Conservation (phyloP, 2,113 vertebrate genomes). For the Chitala chitala region DNA sequence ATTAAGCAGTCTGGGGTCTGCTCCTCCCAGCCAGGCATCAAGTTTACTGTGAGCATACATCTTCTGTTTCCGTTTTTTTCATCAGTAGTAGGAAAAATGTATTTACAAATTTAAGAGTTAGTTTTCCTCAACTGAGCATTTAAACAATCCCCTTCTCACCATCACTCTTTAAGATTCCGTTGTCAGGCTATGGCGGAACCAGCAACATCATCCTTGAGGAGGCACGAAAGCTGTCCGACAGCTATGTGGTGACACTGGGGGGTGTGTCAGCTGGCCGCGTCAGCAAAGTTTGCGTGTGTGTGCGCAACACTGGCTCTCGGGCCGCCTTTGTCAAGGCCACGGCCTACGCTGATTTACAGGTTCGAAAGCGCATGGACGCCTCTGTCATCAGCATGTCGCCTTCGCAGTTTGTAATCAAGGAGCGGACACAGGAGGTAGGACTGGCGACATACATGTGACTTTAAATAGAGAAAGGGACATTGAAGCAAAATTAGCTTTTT, state of each 20-base stretch:
- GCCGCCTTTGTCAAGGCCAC: conserved; percentile 83
- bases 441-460: too few relatives aligned
- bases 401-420: conserved; percentile 88
- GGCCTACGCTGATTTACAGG: conserved; percentile 69
- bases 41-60: conserved; percentile 92
- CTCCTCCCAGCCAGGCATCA: conserved; percentile 77
- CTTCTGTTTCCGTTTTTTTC: not conserved
- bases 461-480: too few relatives aligned
- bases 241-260: conserved; percentile 69
- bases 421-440: conserved; percentile 77
- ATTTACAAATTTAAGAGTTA: too few relatives aligned
- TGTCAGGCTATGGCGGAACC: conserved; percentile 90
- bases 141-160: too few relatives aligned
- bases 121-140: too few relatives aligned
- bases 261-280: conserved; percentile 54
- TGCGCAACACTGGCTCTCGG: conserved; percentile 84
- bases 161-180: conserved; percentile 69
- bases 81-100: not conserved
- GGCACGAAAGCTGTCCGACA: conserved; percentile 73
- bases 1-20: conserved; percentile 83
- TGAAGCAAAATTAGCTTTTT: too few relatives aligned
- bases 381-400: conserved; percentile 72
- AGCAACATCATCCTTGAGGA: conserved; percentile 88
- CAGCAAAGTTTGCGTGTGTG: conserved; percentile 65
- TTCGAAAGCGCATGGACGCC: conserved; percentile 61